Base-by-base conservation (phyloP, 2,888 invertebrate species). In the Ellobium chinense region DNA sequence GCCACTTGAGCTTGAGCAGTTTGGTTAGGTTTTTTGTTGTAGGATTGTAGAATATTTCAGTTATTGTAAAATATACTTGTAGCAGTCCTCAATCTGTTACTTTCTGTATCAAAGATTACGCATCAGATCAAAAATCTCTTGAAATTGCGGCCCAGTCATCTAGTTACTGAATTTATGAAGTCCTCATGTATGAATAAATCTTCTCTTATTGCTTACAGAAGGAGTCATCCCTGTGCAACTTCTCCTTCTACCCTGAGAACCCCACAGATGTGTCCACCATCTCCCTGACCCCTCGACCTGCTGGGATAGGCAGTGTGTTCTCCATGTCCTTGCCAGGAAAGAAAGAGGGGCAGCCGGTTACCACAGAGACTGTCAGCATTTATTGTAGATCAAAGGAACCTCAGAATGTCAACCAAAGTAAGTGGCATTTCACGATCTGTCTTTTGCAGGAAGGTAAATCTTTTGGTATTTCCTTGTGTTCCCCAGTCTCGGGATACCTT, bases 311-410 rank as follows among this genome's bases (percentile, higher is more conserved):
- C 12, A 56, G 29, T 24, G 66, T 79, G 24, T 56, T 56, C 27
- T 72, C 80, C 24, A 60, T 80, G 74, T 60, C 80, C n/a, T 68
- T 80, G 31, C 74, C 74, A n/a, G 80, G 80, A 27, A 29, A n/a
- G 68, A 58, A 60, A 27, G 60, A 80, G 24, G 80, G 80, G 9
- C 54, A 68, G 36, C 29, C 29, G 12, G 46, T 60, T 5, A 5
- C 1, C 18, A 80, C 68, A 2, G 56, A 74, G 24, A 68, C 62
- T 36, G 31, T 80, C 24, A 46, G 60, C 18, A 54, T 80, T 18
- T 80, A 24, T 69, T 80, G 78, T n/a, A 34, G 27, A n/a, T 72
- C 58, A 36, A 72, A 70, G 21, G 70, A 63, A 21, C 31, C 62
- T n/a, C 46, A 72, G 31, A 72, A 70, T 54, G 34, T 60, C 14